Base-by-base conservation (phyloP, 2,113 vertebrate genomes). In the Syrrhaptes paradoxus region DNA sequence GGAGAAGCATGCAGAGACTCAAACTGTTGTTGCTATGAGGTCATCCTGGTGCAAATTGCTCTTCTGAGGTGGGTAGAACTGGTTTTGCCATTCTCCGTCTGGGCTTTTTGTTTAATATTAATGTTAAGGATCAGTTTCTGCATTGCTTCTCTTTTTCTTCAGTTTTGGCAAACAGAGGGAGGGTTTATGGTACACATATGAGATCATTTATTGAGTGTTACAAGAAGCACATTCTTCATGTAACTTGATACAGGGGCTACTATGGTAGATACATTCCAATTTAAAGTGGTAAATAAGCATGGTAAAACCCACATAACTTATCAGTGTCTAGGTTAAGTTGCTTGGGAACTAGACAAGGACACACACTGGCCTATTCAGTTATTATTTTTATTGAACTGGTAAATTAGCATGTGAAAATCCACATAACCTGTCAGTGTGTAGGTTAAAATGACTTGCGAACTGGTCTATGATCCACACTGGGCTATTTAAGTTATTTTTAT, bases 161-260 rank as follows among this genome's bases (percentile, higher is more conserved):
- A 83, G 78, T 81, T 78, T 91, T 97, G 96, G 90, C 94, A 97
- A 73, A 87, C 8, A 18, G 52, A 95, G 36, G 13, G 34, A 92
- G 95, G 29, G 62, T 97, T 98, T 97, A 93, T 70, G 51, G 28
- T 62, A 85, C 70, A 84, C 93, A 88, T 38, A 81, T 90, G 93
- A 97, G 82, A 93, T 76, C 89, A 83, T 96, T 97, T 98, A 96
- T 74, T 94, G 97, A 97, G 89, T 96, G 87, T 85, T 96, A 90
- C 26, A 90, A 90, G 82, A 82, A 94, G 49, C 71, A 85, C 13
- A 41, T 89, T 97, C 91, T 93, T 34, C 88, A 11, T 12, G 82
- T 88, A 97, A 97, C 80, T 43, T 78, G 89, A 98, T 93, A 97
- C 21, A 74, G 24, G 78, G 49, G 31, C 55, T 74, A 87, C 88